Percentiles rank a stretch among this genome's conserved stretches.
Conservation (phyloP, 2,113 vertebrate genomes). For the Vireo altiloquus region DNA sequence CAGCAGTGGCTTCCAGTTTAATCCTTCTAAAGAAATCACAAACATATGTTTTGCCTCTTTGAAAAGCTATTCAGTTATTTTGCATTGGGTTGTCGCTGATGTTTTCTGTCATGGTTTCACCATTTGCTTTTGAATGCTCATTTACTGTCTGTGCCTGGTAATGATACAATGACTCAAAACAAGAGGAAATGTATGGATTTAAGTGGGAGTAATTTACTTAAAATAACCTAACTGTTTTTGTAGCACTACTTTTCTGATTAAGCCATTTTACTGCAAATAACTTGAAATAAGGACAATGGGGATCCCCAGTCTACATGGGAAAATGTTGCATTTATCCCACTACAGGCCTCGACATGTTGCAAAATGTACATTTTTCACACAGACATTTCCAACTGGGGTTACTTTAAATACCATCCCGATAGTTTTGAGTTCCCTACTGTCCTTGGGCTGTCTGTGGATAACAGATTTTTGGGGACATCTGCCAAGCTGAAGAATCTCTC, state of each 20-base stretch:
- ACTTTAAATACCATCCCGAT: not conserved
- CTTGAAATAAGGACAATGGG: not conserved
- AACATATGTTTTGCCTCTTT: not conserved
- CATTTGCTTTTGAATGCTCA: slow-evolving; percentile 50
- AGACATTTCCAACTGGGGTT: not conserved
- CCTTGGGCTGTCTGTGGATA: not conserved
- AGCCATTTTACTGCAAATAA: slow-evolving; percentile 19
- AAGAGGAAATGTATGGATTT: slow-evolving; percentile 49
- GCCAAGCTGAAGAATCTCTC: not conserved
- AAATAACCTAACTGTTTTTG: slow-evolving; percentile 4
- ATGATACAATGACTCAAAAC: slow-evolving; percentile 49
- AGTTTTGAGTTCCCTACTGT: not conserved
- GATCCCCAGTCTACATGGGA: not conserved
- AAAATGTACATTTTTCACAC: not conserved
- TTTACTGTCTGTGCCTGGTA: slow-evolving; percentile 4
- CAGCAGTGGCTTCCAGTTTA: not conserved
- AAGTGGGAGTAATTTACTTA: slow-evolving; percentile 48
- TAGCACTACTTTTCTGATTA: not conserved
- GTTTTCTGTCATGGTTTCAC: slow-evolving; percentile 23
- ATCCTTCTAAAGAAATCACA: not conserved
- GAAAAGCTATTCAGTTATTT: not conserved
- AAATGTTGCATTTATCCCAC: not conserved
- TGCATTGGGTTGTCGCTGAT: not conserved
- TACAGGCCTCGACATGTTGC: not conserved
- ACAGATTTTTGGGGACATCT: not conserved